Evolutionary conservation across 2,797 vertebrate species (phyloP), one percentile per base, ranked within the genome.

Genomic region (Tenualosa ilisha): DNA sequence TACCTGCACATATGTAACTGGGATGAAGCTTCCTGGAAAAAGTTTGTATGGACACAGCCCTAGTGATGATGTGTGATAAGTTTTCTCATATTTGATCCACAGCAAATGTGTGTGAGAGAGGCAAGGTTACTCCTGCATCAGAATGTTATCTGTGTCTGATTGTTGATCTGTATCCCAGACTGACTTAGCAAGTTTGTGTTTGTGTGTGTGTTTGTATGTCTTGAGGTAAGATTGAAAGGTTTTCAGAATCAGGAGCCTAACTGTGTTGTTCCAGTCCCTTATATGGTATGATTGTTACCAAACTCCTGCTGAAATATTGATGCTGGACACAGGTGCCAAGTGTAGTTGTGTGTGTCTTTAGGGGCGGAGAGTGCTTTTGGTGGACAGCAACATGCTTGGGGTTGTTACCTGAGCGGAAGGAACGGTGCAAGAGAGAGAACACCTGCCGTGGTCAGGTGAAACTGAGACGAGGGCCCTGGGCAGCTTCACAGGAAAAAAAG

Each of bases 241-340:
- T 31, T 12, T 1, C 65, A 72, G 26, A 31, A 72, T 37, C 15
- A 40, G 31, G 72, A 63, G 13, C 26, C 84, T 86, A 82, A 81
- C 63, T 49, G 51, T 51, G 51, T 84, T 87, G 88, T 91, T 85
- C 85, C 91, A 91, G 92, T 93, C 91, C 92, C 88, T 91, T 92
- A 88, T 93, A 93, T 86, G 61, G 85, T 90, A 89, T 89, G 91
- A 85, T 91, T 46, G 93, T 94, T 90, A 95, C 94, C 95, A 95
- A 94, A 94, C 93, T 90, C 95, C 94, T 92, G 72, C 85, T 96
- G 91, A 96, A 95, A 89, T 94, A 95, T 96, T 95, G 26, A 96
- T 95, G 83, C 83, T 26, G 87, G 89, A 92, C 91, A 88, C 90
- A 81, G 88, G 91, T 93, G 93, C 94, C 94, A 94, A 93, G 91